A percentile compares a stretch with the other conserved stretches of the same genome.
These are phyloP conservation scores for Mormyrus proboscirostris DNA, from an alignment of 2,797 vertebrate species.

Conservation along the genomic window DNA sequence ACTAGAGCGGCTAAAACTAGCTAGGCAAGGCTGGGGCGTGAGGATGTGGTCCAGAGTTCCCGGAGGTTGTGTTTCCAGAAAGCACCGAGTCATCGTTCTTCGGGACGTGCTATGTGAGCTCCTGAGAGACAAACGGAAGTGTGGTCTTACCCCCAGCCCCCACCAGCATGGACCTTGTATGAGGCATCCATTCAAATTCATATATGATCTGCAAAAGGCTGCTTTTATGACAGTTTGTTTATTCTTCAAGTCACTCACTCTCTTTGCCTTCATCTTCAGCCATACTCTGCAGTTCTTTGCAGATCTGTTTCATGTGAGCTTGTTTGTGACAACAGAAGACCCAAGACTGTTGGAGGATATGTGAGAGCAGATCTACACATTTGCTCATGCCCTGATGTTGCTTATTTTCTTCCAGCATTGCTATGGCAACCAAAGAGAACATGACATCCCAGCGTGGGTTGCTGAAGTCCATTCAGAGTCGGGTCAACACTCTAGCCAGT, in stretches of 20 bases:
- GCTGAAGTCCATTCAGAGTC: conserved; percentile 94
- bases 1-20: background rate
- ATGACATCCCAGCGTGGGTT: conserved; percentile 94
- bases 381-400: conserved; percentile 1
- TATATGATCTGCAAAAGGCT: background rate
- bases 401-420: conserved; percentile 70
- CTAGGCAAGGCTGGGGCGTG: background rate
- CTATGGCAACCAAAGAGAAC: conserved; percentile 99
- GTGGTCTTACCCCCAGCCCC: background rate
- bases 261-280: background rate
- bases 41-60: background rate
- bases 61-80: background rate
- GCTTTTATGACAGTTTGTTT: background rate
- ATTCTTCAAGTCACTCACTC: background rate
- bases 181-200: background rate
- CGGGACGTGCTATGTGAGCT: background rate
- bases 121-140: background rate
- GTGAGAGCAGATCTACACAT: background rate
- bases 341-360: background rate
- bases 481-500: conserved; percentile 97
- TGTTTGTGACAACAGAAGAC: background rate
- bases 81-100: background rate
- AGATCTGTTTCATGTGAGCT: background rate
- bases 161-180: background rate
- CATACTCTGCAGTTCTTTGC: background rate